Percentiles rank a stretch among this genome's conserved stretches.
Evolutionary conservation across 2,113 vertebrate species (phyloP).

Genomic region (Aspidoscelis tigris): DNA sequence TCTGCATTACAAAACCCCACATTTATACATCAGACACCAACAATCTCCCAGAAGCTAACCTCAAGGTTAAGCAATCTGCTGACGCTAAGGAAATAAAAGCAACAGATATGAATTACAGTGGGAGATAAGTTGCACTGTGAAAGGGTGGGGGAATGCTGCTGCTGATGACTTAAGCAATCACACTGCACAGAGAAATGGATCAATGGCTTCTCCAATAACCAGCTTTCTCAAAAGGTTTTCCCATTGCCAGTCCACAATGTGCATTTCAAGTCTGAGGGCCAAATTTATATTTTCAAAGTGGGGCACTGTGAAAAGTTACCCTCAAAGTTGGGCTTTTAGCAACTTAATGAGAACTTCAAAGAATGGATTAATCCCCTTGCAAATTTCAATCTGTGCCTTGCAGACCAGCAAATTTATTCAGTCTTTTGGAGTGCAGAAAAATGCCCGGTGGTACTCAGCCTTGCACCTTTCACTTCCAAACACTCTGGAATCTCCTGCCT

Average conservation of each 20-base stretch:
- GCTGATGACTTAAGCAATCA: constrained; percentile 41
- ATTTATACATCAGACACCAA: constrained; percentile 60
- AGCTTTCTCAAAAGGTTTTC: constrained; percentile 37
- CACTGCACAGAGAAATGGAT: constrained; percentile 38
- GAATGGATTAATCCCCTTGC: neutral
- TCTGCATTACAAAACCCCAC: constrained; percentile 66
- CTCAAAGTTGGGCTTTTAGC: neutral
- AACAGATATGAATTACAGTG: constrained; percentile 40
- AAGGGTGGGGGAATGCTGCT: too few relatives aligned
- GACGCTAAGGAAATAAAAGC: constrained; percentile 40
- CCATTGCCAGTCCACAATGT: neutral
- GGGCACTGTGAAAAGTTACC: neutral
- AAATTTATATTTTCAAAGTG: constrained; percentile 6
- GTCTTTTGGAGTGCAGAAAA: too few relatives aligned
- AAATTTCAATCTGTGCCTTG: neutral
- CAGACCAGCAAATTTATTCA: neutral
- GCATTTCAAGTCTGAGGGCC: constrained; percentile 15
- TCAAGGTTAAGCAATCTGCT: constrained; percentile 67
- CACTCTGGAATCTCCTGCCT: too few relatives aligned
- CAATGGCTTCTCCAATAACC: constrained; percentile 45
- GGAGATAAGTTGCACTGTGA: constrained; percentile 39
- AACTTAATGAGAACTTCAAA: neutral
- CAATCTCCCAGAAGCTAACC: constrained; percentile 42
- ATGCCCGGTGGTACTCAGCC: too few relatives aligned
- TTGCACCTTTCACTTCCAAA: too few relatives aligned